Conservation (phyloP, 2,113 vertebrate genomes). For the Zosterops hypoxanthus region DNA sequence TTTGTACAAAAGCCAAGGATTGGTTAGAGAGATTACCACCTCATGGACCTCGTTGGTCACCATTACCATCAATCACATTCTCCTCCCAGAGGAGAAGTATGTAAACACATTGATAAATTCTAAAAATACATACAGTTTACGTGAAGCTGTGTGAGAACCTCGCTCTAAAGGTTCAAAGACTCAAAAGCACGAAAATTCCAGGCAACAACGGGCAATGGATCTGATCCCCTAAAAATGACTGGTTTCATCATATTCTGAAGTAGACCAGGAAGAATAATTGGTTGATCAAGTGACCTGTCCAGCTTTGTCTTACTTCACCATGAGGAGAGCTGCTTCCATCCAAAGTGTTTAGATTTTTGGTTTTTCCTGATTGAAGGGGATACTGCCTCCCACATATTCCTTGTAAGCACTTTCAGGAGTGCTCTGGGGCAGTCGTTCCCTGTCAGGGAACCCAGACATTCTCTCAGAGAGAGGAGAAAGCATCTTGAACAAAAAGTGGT, state of each 20-base stretch:
- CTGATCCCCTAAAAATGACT: background rate
- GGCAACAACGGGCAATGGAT: background rate
- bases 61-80: no score
- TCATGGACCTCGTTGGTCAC: no score
- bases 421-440: background rate
- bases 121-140: no score
- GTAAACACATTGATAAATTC: no score
- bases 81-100: no score
- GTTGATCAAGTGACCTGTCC: background rate
- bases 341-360: background rate
- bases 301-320: background rate
- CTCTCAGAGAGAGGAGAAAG: background rate
- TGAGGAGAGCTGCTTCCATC: background rate
- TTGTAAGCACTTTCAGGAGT: background rate
- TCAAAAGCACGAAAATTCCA: no score
- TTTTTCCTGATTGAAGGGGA: background rate
- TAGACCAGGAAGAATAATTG: background rate
- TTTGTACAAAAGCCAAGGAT: no score
- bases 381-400: background rate
- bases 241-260: background rate
- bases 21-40: no score
- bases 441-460: background rate
- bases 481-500: background rate
- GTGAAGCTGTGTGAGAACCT: no score
- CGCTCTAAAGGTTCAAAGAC: no score